phyloP scores from a whole-genome alignment of 2,797 vertebrate genomes.

The Telmatherina bonti region DNA sequence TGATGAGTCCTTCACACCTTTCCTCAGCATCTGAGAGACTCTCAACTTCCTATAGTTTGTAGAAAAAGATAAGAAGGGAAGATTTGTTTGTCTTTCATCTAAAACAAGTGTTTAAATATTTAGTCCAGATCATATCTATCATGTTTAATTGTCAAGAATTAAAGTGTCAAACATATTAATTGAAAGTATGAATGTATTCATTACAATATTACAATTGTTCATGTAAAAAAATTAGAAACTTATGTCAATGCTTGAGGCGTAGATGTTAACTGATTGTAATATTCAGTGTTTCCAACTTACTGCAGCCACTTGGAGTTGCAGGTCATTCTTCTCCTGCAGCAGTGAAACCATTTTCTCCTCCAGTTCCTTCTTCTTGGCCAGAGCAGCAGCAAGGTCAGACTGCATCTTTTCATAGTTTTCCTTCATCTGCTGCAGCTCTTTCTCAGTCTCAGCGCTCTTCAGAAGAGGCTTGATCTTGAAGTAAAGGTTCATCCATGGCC shows the following conservation, averaged over 20 bases:
- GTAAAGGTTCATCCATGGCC: slow-evolving; percentile 92
- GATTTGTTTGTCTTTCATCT: too few species aligned
- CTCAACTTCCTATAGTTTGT: slow-evolving; percentile 63
- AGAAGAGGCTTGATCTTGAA: slow-evolving; percentile 93
- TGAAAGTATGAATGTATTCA: too few species aligned
- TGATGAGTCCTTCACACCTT: slow-evolving; percentile 90
- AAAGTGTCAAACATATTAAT: too few species aligned
- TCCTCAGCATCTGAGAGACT: slow-evolving; percentile 86
- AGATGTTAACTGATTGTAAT: too few species aligned
- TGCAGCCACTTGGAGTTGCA: slow-evolving; percentile 89
- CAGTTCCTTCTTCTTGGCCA: slow-evolving; percentile 90
- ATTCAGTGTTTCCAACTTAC: slow-evolving; percentile 72
- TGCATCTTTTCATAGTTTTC: slow-evolving; percentile 86
- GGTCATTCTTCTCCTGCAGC: slow-evolving; percentile 91
- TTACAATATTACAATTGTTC: too few species aligned
- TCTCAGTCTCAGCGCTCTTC: slow-evolving; percentile 91
- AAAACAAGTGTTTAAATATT: too few species aligned
- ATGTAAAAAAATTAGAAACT: too few species aligned
- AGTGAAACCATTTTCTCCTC: slow-evolving; percentile 92
- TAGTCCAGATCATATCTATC: too few species aligned
- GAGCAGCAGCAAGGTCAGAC: slow-evolving; percentile 84
- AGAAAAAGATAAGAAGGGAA: too few species aligned
- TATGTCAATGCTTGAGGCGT: too few species aligned
- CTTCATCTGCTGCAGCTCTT: slow-evolving; percentile 89
- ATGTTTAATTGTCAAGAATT: too few species aligned